Conservation (phyloP, 2,797 vertebrate genomes). For the Macroramphosus scolopax region DNA sequence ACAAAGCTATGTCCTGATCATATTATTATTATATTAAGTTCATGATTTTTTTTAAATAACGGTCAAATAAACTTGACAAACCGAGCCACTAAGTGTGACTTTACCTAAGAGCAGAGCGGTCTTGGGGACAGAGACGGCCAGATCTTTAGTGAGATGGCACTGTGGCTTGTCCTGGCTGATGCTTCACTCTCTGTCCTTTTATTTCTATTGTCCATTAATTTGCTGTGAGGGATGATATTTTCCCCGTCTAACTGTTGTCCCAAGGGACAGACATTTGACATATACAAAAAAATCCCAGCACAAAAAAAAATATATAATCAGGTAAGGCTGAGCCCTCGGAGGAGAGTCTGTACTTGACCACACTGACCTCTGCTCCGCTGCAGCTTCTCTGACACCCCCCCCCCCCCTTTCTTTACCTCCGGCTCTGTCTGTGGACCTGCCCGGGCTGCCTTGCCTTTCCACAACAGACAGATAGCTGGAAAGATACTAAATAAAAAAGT, state of each 20-base stretch:
- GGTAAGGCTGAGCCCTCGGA: constrained; percentile 29
- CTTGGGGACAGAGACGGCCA: constrained; percentile 20
- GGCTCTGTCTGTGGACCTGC: constrained; percentile 9
- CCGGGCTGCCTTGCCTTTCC: constrained; percentile 6
- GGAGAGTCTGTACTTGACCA: constrained; percentile 28
- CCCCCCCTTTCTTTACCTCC: constrained; percentile 1
- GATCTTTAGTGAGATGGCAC: constrained; percentile 37
- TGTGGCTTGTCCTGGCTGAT: constrained; percentile 33
- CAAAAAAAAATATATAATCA: constrained; percentile 38
- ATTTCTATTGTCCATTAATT: constrained; percentile 41
- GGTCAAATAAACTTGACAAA: constrained; percentile 24
- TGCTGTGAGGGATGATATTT: constrained; percentile 40
- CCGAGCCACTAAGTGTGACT: constrained; percentile 27
- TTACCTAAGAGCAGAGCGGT: constrained; percentile 23
- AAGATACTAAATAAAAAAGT: constrained; percentile 16
- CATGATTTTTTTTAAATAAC: constrained; percentile 6
- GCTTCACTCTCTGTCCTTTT: constrained; percentile 52
- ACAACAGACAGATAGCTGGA: constrained; percentile 1
- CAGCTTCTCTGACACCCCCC: constrained; percentile 7
- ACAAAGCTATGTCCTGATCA: too few relatives aligned
- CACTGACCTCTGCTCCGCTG: constrained; percentile 15
- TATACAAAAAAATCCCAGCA: constrained; percentile 14
- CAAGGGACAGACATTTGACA: constrained; percentile 26
- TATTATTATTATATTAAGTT: too few relatives aligned
- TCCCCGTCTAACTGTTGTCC: constrained; percentile 40